Percentiles rank a stretch among this genome's conserved stretches.
These are phyloP conservation scores for Rhagophthalmus giganteus DNA, from an alignment of 2,888 invertebrate species.

Conservation along the genomic window DNA sequence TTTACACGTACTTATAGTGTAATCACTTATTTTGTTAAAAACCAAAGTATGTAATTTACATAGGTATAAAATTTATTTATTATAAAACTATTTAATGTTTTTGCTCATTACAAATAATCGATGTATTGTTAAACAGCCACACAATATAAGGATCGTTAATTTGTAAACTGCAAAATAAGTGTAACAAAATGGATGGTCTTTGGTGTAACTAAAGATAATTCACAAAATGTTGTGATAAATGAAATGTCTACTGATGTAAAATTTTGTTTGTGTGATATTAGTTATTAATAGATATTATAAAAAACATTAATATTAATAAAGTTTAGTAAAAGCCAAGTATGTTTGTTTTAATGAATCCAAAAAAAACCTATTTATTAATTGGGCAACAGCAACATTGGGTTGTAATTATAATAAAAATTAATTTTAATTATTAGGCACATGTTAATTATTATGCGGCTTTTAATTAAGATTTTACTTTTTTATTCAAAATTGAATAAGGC, in stretches of 20 bases:
- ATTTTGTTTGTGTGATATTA: constrained; percentile 29
- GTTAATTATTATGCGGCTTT: no score
- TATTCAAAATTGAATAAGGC: no score
- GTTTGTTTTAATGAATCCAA: background rate
- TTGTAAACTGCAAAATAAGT: background rate
- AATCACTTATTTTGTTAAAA: no score
- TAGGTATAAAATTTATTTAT: background rate
- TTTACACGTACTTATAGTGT: no score
- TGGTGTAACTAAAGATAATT: background rate
- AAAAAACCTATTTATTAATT: no score
- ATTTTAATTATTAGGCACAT: no score
- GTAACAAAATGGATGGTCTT: background rate
- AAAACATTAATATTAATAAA: constrained; percentile 13
- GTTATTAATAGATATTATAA: constrained; percentile 9
- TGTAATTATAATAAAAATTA: no score
- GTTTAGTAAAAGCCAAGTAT: background rate
- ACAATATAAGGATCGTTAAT: no score
- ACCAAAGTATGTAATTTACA: background rate
- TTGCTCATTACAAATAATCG: background rate
- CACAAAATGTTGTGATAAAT: constrained; percentile 20
- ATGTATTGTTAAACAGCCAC: background rate
- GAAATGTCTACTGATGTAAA: constrained; percentile 15
- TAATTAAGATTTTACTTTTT: no score
- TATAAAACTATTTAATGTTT: no score
- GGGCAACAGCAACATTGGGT: no score